phyloP scores from a whole-genome alignment of 2,888 invertebrate species.

The Trachelus tabidus region DNA sequence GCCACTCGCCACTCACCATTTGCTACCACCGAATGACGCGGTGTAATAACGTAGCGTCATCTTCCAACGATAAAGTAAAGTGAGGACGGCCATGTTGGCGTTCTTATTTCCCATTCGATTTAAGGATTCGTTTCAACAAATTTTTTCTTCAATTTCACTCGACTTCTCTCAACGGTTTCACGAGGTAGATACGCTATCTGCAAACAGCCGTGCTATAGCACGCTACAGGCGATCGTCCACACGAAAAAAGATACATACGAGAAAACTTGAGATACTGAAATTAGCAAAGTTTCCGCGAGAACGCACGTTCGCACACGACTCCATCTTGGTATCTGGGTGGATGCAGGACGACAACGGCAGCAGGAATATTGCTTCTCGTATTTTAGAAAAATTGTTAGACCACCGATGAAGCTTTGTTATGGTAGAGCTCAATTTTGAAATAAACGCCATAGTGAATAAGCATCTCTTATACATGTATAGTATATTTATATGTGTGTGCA shows the following conservation, averaged over 20 bases:
- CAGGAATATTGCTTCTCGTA: no score
- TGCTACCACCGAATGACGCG: neutral
- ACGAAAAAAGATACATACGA: constrained; percentile 22
- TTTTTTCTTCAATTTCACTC: neutral
- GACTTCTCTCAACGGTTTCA: neutral
- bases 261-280: constrained; percentile 27
- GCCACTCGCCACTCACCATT: neutral
- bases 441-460: no score
- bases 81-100: neutral
- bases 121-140: neutral
- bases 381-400: no score
- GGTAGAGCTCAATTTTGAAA: neutral
- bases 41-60: neutral
- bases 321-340: neutral
- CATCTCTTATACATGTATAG: no score
- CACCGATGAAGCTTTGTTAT: neutral
- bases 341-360: no score
- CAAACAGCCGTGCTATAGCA: neutral
- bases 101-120: neutral
- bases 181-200: neutral
- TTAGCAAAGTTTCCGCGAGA: constrained; percentile 18
- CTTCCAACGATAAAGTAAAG: neutral
- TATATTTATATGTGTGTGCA: neutral
- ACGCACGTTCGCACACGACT: neutral
- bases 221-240: constrained; percentile 6